Conservation (phyloP, 2,113 vertebrate genomes). For the Alouatta palliata region DNA sequence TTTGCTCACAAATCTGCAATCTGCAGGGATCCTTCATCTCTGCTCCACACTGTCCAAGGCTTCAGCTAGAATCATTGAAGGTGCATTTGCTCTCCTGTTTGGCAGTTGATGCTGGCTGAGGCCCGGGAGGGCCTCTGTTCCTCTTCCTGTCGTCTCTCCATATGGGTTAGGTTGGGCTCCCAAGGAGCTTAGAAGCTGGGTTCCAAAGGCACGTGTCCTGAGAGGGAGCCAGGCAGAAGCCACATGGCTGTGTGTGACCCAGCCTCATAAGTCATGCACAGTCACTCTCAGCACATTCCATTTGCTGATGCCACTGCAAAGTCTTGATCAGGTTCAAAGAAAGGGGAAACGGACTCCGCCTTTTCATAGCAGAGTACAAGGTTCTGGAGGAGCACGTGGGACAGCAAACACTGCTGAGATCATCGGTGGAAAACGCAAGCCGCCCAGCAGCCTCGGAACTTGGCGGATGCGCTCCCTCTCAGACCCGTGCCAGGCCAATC, state of each 20-base stretch:
- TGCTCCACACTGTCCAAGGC: background rate
- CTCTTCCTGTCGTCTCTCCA: background rate
- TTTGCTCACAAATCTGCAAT: background rate
- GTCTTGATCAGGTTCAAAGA: background rate
- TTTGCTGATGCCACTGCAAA: background rate
- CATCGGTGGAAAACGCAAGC: background rate
- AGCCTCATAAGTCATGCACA: background rate
- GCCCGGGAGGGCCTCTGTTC: background rate
- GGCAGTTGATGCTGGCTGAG: background rate
- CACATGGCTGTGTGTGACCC: too few relatives aligned
- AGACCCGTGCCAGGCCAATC: background rate
- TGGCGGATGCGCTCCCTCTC: too few relatives aligned
- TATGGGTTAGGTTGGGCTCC: background rate
- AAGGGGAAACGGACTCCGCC: background rate
- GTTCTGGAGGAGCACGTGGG: background rate
- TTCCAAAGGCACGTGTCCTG: background rate
- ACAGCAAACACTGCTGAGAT: background rate
- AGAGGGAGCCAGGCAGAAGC: background rate
- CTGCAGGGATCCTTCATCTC: background rate
- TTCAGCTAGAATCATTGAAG: background rate
- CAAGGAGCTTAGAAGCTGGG: background rate
- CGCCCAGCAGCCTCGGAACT: background rate
- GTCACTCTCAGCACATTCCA: background rate
- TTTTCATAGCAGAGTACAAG: background rate
- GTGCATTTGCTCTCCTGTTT: background rate